These are phyloP conservation scores for Erythrocercus mccallii DNA, from an alignment of 2,113 vertebrate genomes.

Conservation along the genomic window DNA sequence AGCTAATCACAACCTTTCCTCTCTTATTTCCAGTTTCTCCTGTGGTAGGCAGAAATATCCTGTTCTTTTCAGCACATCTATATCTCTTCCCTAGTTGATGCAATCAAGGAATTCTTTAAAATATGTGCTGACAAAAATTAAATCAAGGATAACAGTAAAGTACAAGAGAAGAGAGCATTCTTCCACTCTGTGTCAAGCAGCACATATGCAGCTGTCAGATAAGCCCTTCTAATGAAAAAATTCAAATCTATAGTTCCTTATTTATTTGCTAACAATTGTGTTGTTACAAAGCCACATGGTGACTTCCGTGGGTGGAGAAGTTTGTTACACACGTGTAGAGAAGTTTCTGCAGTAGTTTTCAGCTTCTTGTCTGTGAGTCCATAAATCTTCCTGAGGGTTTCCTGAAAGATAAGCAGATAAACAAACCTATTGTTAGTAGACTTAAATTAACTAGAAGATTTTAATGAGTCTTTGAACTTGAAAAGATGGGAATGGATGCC, in stretches of 20 bases:
- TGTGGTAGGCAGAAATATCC: background rate
- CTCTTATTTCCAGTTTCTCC: background rate
- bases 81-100: background rate
- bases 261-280: background rate
- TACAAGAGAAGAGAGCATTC: background rate
- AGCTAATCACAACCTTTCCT: background rate
- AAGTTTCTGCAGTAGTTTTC: background rate
- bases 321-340: background rate
- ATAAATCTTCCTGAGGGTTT: slow-evolving; percentile 10
- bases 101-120: background rate
- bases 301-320: background rate
- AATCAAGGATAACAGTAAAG: background rate
- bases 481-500: background rate
- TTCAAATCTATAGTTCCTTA: background rate
- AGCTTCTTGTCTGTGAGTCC: background rate
- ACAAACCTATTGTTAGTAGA: background rate
- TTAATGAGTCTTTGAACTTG: background rate
- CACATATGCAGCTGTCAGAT: background rate
- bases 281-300: background rate
- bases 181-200: background rate
- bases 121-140: background rate
- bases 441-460: background rate
- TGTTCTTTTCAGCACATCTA: background rate
- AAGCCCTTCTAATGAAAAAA: background rate
- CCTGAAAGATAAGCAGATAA: background rate